Evolutionary conservation across 2,888 invertebrate species (phyloP), one percentile per base, ranked within the genome.

Genomic region (Hirtodrosophila confusa): DNA sequence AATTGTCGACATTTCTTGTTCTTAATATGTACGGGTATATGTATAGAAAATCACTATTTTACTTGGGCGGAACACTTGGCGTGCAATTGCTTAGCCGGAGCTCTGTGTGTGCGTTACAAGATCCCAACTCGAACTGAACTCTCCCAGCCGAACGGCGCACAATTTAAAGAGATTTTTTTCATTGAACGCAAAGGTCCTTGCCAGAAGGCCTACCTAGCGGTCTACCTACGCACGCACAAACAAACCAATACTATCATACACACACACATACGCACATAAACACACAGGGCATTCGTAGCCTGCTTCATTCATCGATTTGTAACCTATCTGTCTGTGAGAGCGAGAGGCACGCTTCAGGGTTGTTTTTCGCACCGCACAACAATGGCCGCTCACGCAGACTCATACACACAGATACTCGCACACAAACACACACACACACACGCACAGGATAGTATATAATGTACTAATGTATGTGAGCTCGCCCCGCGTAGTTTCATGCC

Each of bases 71-170:
- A 70, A 75, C 73, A 75, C 74, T 72, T 73, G 43, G 33, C 31
- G 29, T 45, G 56, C 40, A 39, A 68, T 50, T 61, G 62, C 47
- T 47, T 40, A 39, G 69, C 51, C 54, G 69, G 73, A 69, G 67
- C 69, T 55, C 49, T 69, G 61, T 86, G 80, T 74, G 72, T 69
- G 78, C 89, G 80, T 82, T 83, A 69, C 80, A 78, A 90, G 86
- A 89, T 89, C 90, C 87, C 73, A 76, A 82, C 74, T 83, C 78
- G 80, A 88, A 90, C 91, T 90, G 90, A 88, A 70, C 79, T 82
- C 76, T 78, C 69, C 65, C 67, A 37, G 68, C 55, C 53, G 57
- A 49, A 58, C 69, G 70, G 61, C 78, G 66, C 78, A 78, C 74
- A 79, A 85, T 90, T 89, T 90, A 90, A 89, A 83, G 74, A 69